Base-by-base conservation (phyloP, 2,113 vertebrate species). In the Petaurus breviceps region DNA sequence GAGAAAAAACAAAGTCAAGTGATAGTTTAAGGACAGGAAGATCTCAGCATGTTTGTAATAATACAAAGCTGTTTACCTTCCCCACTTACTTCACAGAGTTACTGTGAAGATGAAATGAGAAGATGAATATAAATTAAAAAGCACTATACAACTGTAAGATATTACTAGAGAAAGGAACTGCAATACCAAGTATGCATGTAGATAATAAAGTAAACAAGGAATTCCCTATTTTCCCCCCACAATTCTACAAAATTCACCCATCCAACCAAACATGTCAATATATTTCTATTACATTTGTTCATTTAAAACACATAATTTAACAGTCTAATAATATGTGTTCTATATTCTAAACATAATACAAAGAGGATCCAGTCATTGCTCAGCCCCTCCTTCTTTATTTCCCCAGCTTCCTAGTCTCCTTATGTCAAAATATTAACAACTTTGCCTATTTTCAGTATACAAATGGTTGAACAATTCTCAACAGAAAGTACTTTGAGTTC, bases 251-350 rank as follows among this genome's bases (percentile, higher is more conserved):
- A 94, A 96, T 24, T 51, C 14, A 96, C 8, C 47, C 14, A 10
- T 7, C 26, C 57, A 91, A 47, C 22, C 8, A 93, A 96, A 94
- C 31, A 51, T 37, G 51, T 51, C 43, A 68, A 43, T 50, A 43
- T 31, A 90, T 77, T 94, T 94, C 23, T 94, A 90, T 61, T 95
- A 92, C 3, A 54, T 53, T 90, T 92, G 47, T 91, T 92, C 68
- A 94, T 57, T 95, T 95, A 92, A 57, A 93, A 95, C 37, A 92
- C 26, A 51, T 8, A 23, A 55, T 91, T 93, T 93, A 95, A 49
- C 14, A 57, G 37, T 8, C 37, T 43, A 43, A 43, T 43, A 84
- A 14, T n/a, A n/a, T n/a, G n/a, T 77, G 37, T 68, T 68, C 61
- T 68, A 77, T n/a, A n/a, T 84, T 43, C 68, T n/a, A 84, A 84